Conservation (phyloP, 2,797 vertebrate species). For the Oreonectes daqikongensis region DNA sequence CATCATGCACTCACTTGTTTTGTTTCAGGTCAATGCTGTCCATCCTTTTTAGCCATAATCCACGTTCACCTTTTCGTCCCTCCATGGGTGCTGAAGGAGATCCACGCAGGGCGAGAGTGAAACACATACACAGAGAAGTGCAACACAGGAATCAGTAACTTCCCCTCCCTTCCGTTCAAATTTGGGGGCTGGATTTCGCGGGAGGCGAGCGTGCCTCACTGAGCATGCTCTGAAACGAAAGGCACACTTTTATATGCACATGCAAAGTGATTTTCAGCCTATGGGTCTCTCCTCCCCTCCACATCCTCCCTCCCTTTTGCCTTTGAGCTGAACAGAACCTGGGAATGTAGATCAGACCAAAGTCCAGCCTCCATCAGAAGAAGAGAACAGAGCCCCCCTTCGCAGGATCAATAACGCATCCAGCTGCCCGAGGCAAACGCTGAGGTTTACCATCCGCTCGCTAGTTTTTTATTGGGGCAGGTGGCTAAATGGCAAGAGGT, state of each 20-base stretch:
- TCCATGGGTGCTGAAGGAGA: constrained; percentile 52
- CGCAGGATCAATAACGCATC: constrained; percentile 68
- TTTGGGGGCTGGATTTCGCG: constrained; percentile 73
- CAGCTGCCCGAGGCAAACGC: constrained; percentile 37
- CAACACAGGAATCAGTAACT: constrained; percentile 68
- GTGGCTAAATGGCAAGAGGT: constrained; percentile 37
- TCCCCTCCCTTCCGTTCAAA: constrained; percentile 73
- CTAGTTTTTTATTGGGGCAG: constrained; percentile 27
- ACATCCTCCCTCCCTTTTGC: constrained; percentile 67
- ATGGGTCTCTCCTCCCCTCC: constrained; percentile 59
- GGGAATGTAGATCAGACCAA: constrained; percentile 77
- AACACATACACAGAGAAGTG: constrained; percentile 41
- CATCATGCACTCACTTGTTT: constrained; percentile 44
- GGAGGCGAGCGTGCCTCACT: constrained; percentile 67
- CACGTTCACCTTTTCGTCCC: constrained; percentile 61
- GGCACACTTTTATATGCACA: constrained; percentile 72
- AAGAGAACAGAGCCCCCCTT: constrained; percentile 65
- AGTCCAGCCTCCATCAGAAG: constrained; percentile 76
- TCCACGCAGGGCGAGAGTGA: constrained; percentile 48
- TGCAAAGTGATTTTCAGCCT: constrained; percentile 72
- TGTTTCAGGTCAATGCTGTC: constrained; percentile 50
- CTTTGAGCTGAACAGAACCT: constrained; percentile 79
- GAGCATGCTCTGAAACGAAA: constrained; percentile 74
- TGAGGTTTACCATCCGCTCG: constrained; percentile 20
- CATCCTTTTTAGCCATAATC: constrained; percentile 59